Conservation (phyloP, 2,888 invertebrate genomes). For the Salpingus planirostris region DNA sequence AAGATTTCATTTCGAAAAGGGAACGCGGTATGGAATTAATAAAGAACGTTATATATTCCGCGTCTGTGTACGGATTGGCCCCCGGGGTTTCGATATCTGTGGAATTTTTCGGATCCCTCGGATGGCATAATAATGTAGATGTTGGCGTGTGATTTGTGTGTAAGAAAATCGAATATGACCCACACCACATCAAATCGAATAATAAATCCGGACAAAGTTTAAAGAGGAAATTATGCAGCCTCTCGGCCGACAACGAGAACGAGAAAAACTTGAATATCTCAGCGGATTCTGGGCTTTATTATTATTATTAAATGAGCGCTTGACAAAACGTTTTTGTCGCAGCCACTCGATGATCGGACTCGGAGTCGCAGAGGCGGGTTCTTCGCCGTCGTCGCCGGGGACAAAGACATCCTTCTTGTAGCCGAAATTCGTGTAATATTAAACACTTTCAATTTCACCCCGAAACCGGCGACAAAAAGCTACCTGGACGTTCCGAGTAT, state of each 20-base stretch:
- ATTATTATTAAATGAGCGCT: no score
- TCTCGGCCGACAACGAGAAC: no score
- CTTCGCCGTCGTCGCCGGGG: no score
- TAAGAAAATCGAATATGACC: no score
- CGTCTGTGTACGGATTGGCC: no score
- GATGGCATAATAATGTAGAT: no score
- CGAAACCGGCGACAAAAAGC: conserved; percentile 11
- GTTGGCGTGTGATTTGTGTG: conserved; percentile 10
- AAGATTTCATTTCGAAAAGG: conserved; percentile 10
- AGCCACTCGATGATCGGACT: no score
- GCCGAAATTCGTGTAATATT: conserved; percentile 11
- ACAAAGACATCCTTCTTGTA: conserved; percentile 4
- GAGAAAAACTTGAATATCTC: conserved; percentile 13
- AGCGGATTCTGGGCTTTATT: conserved; percentile 12
- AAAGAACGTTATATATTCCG: conserved; percentile 7
- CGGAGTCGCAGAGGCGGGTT: no score
- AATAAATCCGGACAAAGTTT: conserved; percentile 12
- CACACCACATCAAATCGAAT: no score
- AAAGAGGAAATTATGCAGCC: conserved; percentile 12
- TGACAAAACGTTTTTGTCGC: no score
- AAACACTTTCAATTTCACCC: conserved; percentile 15
- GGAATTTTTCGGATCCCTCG: no score
- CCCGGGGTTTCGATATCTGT: no score
- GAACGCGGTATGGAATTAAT: conserved; percentile 8
- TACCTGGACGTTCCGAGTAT: conserved; percentile 15